phyloP scores from a whole-genome alignment of 2,797 vertebrate genomes.

The Merluccius polli region DNA sequence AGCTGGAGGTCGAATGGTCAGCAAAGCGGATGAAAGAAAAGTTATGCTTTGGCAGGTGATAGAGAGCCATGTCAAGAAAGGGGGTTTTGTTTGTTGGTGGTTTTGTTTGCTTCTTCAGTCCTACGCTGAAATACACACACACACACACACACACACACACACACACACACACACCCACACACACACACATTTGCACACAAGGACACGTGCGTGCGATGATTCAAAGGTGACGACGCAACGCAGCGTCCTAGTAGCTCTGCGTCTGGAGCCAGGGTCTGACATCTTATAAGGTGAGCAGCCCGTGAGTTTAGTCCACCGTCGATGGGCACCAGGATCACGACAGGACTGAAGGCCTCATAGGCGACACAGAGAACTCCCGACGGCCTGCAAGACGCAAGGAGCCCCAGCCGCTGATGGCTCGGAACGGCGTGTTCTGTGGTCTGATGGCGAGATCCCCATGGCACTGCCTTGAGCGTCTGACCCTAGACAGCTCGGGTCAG shows the following conservation, averaged over 20 bases:
- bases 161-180: too few relatives aligned
- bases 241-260: neutral
- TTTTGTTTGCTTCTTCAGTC: neutral
- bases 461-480: too few relatives aligned
- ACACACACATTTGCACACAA: too few relatives aligned
- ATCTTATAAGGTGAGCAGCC: neutral
- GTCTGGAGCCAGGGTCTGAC: neutral
- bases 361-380: neutral
- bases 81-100: neutral
- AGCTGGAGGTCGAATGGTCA: neutral
- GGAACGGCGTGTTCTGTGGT: neutral
- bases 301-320: neutral
- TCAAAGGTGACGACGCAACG: neutral
- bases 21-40: neutral
- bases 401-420: too few relatives aligned
- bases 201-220: neutral
- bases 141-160: too few relatives aligned
- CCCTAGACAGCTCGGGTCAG: too few relatives aligned
- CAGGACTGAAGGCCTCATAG: neutral
- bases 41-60: neutral
- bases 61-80: neutral
- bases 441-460: neutral
- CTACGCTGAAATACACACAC: neutral
- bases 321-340: neutral
- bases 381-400: too few relatives aligned